A percentile compares a stretch with the other conserved stretches of the same genome.
Conservation (phyloP, 2,797 vertebrate species). For the Tauraco hartlaubi region DNA sequence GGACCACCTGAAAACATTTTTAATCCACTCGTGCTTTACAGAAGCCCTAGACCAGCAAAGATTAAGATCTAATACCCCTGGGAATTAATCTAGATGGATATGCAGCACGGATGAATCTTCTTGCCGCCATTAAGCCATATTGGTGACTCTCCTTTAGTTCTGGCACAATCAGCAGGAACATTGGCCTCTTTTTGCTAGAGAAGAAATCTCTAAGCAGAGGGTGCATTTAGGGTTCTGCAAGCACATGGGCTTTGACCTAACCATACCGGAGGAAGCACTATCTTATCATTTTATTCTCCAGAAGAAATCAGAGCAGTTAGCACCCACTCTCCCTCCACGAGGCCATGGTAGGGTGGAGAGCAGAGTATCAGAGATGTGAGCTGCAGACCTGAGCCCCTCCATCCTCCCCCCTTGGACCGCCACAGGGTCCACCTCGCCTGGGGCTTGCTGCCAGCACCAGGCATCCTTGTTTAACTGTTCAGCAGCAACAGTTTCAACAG, state of each 20-base stretch:
- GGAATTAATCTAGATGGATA: not conserved
- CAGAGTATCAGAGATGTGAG: not conserved
- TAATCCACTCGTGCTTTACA: not conserved
- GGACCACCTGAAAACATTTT: not conserved
- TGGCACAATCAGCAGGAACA: not conserved
- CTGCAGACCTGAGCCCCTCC: not conserved
- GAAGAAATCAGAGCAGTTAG: not conserved
- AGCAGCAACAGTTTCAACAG: not conserved
- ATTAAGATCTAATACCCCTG: not conserved
- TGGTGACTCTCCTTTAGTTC: not conserved
- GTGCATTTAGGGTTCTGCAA: not conserved
- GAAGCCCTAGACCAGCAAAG: not conserved
- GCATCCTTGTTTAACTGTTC: not conserved
- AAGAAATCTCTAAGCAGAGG: not conserved
- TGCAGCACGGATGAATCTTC: not conserved
- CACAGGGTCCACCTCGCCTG: rapidly evolving
- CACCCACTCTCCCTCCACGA: not conserved
- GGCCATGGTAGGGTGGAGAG: not conserved
- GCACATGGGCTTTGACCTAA: not conserved
- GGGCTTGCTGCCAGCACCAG: not conserved
- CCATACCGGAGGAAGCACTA: not conserved
- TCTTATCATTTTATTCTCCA: not conserved
- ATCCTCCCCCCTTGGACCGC: not conserved
- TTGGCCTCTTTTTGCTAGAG: not conserved
- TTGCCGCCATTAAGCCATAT: not conserved